These are phyloP conservation scores for Epirrhoe tristata DNA, from an alignment of 2,888 invertebrate genomes.

Conservation along the genomic window DNA sequence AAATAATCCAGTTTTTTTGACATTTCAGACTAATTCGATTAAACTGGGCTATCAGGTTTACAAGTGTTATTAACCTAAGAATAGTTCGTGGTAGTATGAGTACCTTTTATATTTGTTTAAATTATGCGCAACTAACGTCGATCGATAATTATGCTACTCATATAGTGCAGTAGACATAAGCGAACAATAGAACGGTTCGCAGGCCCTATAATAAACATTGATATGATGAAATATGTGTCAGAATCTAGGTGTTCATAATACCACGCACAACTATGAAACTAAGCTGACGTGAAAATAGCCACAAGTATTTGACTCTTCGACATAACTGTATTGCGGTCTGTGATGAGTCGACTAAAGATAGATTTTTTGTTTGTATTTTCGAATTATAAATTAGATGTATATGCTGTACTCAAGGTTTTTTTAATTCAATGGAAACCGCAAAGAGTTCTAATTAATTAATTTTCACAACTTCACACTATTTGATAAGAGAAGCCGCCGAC, in stretches of 20 bases:
- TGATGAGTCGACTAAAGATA: constrained; percentile 1
- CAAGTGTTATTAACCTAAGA: constrained; percentile 42
- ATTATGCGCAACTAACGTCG: constrained; percentile 7
- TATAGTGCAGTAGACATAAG: constrained; percentile 19
- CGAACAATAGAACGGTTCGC: constrained; percentile 31
- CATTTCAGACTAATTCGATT: constrained; percentile 26
- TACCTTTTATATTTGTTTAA: constrained; percentile 11
- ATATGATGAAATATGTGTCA: constrained; percentile 12
- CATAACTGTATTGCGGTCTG: not conserved
- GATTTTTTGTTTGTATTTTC: not conserved
- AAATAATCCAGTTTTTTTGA: constrained; percentile 46
- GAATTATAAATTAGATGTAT: not conserved
- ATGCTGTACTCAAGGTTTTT: not conserved
- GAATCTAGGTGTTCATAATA: constrained; percentile 21
- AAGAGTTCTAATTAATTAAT: no score
- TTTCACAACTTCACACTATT: no score
- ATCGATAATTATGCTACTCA: constrained; percentile 20
- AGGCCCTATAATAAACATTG: constrained; percentile 26
- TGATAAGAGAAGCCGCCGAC: no score
- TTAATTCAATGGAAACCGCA: not conserved
- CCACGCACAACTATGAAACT: constrained; percentile 17
- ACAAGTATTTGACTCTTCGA: not conserved
- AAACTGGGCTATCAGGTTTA: constrained; percentile 51
- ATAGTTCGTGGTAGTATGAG: constrained; percentile 39
- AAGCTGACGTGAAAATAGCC: constrained; percentile 20